Evolutionary conservation across 2,797 vertebrate species (phyloP).

Genomic region (Thalassophryne amazonica): DNA sequence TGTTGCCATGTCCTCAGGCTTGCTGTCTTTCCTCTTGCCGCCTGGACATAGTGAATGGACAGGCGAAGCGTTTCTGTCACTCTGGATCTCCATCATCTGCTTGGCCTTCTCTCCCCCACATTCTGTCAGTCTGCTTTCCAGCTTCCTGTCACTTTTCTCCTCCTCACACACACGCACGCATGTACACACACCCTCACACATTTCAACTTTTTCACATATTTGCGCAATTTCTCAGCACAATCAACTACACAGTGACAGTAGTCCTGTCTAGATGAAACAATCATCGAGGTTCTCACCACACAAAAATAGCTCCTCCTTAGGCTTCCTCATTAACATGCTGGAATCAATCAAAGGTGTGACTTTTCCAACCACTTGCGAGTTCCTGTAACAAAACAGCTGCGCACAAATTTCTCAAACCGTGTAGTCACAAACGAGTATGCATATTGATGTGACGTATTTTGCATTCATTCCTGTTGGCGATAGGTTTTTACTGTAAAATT

Average conservation of each 20-base stretch:
- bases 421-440: neutral
- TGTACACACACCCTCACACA: too few species aligned
- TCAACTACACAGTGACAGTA: slow-evolving; percentile 28
- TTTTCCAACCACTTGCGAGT: slow-evolving; percentile 41
- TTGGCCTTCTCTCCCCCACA: slow-evolving; percentile 41
- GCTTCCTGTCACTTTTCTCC: slow-evolving; percentile 29
- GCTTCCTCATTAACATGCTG: slow-evolving; percentile 45
- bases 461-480: neutral
- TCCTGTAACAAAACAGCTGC: slow-evolving; percentile 8
- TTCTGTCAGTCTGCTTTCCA: slow-evolving; percentile 62
- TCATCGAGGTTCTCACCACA: slow-evolving; percentile 25
- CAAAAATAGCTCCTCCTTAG: slow-evolving; percentile 53
- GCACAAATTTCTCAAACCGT: neutral
- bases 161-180: neutral
- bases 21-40: slow-evolving; percentile 47
- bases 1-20: slow-evolving; percentile 42
- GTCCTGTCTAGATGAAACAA: slow-evolving; percentile 15
- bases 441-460: neutral
- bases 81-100: slow-evolving; percentile 66
- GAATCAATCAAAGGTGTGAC: slow-evolving; percentile 66
- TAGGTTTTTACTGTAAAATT: too few species aligned
- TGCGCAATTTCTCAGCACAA: too few species aligned
- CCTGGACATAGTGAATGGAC: slow-evolving; percentile 60
- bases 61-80: slow-evolving; percentile 76
- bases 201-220: too few species aligned